Conservation (phyloP, 1,140 invertebrate species). For the Heliconius himera region DNA sequence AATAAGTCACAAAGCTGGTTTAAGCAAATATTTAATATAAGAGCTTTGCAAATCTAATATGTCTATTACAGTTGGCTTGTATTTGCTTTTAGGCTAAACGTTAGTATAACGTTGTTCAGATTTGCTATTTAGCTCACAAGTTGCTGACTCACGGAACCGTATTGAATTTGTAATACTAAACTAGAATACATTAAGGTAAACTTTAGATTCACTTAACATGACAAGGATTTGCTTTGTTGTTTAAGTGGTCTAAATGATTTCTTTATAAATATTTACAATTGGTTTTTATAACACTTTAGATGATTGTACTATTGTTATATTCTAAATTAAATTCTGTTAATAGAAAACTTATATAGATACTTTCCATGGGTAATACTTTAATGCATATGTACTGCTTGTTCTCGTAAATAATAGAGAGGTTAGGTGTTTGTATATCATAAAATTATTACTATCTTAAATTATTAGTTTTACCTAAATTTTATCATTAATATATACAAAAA, state of each 20-base stretch:
- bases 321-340: too few species aligned
- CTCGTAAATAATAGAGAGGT: too few species aligned
- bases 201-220: constrained; percentile 14
- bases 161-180: constrained; percentile 36
- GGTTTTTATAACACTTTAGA: too few species aligned
- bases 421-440: too few species aligned
- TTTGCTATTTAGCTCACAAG: constrained; percentile 33
- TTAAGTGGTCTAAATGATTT: not conserved
- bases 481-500: not conserved
- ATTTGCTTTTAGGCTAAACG: constrained; percentile 34
- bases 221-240: not conserved
- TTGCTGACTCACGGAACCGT: constrained; percentile 39
- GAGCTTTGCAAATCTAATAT: constrained; percentile 25
- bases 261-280: not conserved
- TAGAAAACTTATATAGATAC: too few species aligned
- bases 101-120: constrained; percentile 34
- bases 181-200: constrained; percentile 23
- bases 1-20: not conserved
- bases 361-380: too few species aligned
- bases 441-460: too few species aligned
- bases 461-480: too few species aligned
- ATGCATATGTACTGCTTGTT: too few species aligned
- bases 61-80: constrained; percentile 32
- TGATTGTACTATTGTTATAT: too few species aligned
- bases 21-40: constrained; percentile 12